Evolutionary conservation across 2,797 vertebrate species (phyloP).

Genomic region (Mastacembelus armatus): DNA sequence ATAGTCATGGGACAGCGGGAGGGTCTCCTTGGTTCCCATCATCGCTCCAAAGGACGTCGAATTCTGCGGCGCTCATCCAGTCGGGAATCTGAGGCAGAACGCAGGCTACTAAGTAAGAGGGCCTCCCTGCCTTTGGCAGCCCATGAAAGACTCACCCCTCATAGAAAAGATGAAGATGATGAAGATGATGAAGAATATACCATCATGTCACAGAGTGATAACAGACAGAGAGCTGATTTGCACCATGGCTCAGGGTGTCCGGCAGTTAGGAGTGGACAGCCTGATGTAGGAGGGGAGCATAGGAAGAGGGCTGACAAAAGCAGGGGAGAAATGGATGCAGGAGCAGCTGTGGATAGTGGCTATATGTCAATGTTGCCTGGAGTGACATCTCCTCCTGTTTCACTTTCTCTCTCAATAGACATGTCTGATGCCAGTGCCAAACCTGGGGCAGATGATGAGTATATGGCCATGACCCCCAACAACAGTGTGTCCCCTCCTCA

Average conservation of each 20-base stretch:
- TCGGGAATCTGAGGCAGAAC: conserved; percentile 82
- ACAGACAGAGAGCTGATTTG: conserved; percentile 70
- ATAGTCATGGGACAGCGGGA: conserved; percentile 86
- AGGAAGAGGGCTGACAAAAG: conserved; percentile 65
- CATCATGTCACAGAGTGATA: conserved; percentile 84
- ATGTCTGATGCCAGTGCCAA: conserved; percentile 72
- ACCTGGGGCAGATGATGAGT: conserved; percentile 82
- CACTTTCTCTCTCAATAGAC: conserved; percentile 80
- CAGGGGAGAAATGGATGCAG: conserved; percentile 52
- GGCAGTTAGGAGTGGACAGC: conserved; percentile 55
- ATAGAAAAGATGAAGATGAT: conserved; percentile 81
- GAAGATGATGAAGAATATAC: conserved; percentile 86
- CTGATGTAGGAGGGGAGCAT: conserved; percentile 65
- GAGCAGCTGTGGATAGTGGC: conserved; percentile 76
- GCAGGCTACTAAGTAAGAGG: conserved; percentile 83
- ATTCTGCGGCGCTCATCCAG: conserved; percentile 83
- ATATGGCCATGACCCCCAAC: conserved; percentile 86
- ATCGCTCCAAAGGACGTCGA: conserved; percentile 80
- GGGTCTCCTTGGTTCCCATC: conserved; percentile 75
- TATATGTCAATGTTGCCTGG: conserved; percentile 89
- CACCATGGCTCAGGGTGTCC: conserved; percentile 61
- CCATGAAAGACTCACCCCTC: conserved; percentile 72
- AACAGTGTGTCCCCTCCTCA: conserved; percentile 86
- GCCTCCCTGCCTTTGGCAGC: conserved; percentile 83
- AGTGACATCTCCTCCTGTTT: conserved; percentile 81